phyloP scores from a whole-genome alignment of 2,888 invertebrate species.

The Bruchidius siliquastri region DNA sequence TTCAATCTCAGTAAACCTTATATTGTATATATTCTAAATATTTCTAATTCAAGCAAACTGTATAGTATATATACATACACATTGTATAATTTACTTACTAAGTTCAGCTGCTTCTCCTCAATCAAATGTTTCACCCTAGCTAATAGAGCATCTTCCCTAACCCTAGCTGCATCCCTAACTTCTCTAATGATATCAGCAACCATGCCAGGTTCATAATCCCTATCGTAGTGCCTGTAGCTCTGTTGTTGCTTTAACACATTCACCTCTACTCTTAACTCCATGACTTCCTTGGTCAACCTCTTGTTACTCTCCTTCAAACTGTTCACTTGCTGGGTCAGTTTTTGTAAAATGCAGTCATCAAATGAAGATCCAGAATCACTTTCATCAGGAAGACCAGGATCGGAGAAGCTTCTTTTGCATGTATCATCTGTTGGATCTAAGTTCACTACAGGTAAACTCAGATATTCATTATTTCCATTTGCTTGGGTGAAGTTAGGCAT shows the following conservation, averaged over 20 bases:
- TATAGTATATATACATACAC: neutral
- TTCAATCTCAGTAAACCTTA: too few relatives aligned
- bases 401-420: slow-evolving; percentile 60
- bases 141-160: slow-evolving; percentile 68
- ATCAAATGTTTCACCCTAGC: slow-evolving; percentile 58
- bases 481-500: slow-evolving; percentile 19
- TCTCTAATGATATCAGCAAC: slow-evolving; percentile 68
- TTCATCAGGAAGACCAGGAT: slow-evolving; percentile 57
- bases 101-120: slow-evolving; percentile 51
- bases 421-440: slow-evolving; percentile 51
- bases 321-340: slow-evolving; percentile 69
- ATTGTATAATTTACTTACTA: slow-evolving; percentile 35
- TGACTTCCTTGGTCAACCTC: slow-evolving; percentile 69
- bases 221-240: slow-evolving; percentile 37
- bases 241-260: slow-evolving; percentile 43
- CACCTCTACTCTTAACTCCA: slow-evolving; percentile 65
- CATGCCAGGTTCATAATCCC: slow-evolving; percentile 66
- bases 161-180: slow-evolving; percentile 66
- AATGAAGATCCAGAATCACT: slow-evolving; percentile 47
- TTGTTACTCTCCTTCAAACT: slow-evolving; percentile 67
- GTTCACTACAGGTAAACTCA: slow-evolving; percentile 69
- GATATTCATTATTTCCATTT: slow-evolving; percentile 45
- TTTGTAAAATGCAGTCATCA: slow-evolving; percentile 57
- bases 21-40: too few relatives aligned
- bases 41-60: too few relatives aligned